A percentile compares a stretch with the other conserved stretches of the same genome.
These are phyloP conservation scores for Notocelia uddmanniana DNA, from an alignment of 2,888 invertebrate species.

Conservation along the genomic window DNA sequence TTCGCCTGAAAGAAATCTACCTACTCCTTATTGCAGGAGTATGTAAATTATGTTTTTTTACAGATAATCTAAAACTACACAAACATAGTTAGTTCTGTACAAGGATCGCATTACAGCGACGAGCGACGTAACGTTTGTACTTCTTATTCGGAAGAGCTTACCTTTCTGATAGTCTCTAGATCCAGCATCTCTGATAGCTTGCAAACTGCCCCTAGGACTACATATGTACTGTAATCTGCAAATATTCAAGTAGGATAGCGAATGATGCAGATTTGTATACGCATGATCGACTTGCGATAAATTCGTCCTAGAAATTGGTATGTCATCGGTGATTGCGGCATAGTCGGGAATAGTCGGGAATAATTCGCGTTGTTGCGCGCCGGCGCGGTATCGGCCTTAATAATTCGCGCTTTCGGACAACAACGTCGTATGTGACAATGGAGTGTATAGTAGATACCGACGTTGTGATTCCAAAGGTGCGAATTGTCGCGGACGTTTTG, in stretches of 20 bases:
- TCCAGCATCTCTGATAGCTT: slow-evolving; percentile 23
- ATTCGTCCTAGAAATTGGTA: slow-evolving; percentile 44
- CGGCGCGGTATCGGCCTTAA: slow-evolving; percentile 66
- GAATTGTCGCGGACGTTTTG: slow-evolving; percentile 73
- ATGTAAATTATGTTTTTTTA: too few species aligned
- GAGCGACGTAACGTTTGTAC: background rate
- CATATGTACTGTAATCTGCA: background rate
- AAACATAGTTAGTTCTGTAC: background rate
- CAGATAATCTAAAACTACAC: slow-evolving; percentile 1
- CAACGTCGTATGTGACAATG: slow-evolving; percentile 30
- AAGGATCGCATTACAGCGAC: slow-evolving; percentile 6
- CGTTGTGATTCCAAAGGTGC: slow-evolving; percentile 20
- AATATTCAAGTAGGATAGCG: background rate
- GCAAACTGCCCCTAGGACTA: slow-evolving; percentile 8
- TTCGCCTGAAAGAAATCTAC: background rate
- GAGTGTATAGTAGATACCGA: slow-evolving; percentile 16
- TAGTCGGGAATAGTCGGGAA: slow-evolving; percentile 57
- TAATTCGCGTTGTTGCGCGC: slow-evolving; percentile 76
- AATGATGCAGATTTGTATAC: slow-evolving; percentile 1
- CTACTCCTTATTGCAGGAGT: too few species aligned
- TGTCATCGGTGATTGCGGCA: slow-evolving; percentile 57
- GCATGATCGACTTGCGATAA: slow-evolving; percentile 23
- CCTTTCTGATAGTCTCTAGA: slow-evolving; percentile 9
- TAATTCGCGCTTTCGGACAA: slow-evolving; percentile 55
- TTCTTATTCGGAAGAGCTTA: background rate